Conservation (phyloP, 1,140 invertebrate genomes). For the Philotrypesis tridentata region DNA sequence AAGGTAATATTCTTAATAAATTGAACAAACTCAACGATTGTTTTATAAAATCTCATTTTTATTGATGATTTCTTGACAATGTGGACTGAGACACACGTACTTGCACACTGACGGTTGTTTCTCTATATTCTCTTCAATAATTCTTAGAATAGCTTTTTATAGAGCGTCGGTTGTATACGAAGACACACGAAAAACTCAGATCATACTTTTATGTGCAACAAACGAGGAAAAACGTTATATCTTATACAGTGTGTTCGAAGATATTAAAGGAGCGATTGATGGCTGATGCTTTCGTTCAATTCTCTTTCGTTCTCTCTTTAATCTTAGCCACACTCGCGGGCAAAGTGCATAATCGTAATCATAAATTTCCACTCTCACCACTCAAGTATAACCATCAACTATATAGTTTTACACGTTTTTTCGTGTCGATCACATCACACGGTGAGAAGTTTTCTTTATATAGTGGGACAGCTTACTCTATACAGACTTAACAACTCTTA, state of each 20-base stretch:
- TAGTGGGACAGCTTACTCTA: neutral
- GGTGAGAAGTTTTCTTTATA: neutral
- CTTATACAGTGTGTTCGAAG: conserved; percentile 19
- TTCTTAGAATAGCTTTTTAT: conserved; percentile 25
- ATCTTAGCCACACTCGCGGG: neutral
- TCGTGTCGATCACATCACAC: neutral
- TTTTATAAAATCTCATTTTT: conserved; percentile 52
- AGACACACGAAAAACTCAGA: conserved; percentile 26
- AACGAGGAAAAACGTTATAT: conserved; percentile 30
- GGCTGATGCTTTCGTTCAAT: conserved; percentile 6
- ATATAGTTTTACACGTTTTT: neutral
- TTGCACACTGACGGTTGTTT: conserved; percentile 4
- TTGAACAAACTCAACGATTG: neutral
- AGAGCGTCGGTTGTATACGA: conserved; percentile 9
- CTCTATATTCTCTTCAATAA: conserved; percentile 14
- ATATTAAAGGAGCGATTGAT: conserved; percentile 22
- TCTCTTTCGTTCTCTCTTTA: neutral
- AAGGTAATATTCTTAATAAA: too few relatives aligned
- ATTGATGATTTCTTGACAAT: conserved; percentile 48
- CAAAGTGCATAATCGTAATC: neutral
- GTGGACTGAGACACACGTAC: conserved; percentile 41
- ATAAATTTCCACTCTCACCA: neutral
- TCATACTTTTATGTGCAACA: conserved; percentile 33
- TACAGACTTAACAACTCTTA: neutral
- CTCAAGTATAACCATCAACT: neutral